These are phyloP conservation scores for Larimichthys polyactis DNA, from an alignment of 2,113 vertebrate species.

Conservation along the genomic window DNA sequence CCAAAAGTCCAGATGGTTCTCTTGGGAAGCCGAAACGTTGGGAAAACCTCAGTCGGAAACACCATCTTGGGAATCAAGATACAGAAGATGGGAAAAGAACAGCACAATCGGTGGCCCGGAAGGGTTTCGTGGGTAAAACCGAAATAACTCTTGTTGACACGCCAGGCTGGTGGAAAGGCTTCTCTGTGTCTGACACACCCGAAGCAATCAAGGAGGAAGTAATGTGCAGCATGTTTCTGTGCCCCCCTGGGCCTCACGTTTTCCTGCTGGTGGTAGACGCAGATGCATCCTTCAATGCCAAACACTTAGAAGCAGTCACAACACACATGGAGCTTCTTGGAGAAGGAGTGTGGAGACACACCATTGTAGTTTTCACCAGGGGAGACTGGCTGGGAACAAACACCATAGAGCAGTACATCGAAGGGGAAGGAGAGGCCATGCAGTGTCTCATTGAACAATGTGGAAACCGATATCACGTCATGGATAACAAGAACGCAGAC, in stretches of 20 bases:
- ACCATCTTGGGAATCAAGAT: slow-evolving; percentile 47
- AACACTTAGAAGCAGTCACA: slow-evolving; percentile 32
- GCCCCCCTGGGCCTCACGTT: slow-evolving; percentile 64
- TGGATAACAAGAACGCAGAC: slow-evolving; percentile 55
- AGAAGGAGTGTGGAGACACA: slow-evolving; percentile 50
- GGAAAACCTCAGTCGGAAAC: slow-evolving; percentile 65
- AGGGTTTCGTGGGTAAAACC: slow-evolving; percentile 28
- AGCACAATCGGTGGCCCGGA: neutral
- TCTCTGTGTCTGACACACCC: slow-evolving; percentile 40
- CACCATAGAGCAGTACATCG: slow-evolving; percentile 60
- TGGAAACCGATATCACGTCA: slow-evolving; percentile 69
- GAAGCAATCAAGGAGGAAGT: slow-evolving; percentile 60
- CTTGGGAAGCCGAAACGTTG: slow-evolving; percentile 49
- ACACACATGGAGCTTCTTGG: slow-evolving; percentile 64
- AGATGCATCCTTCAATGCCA: slow-evolving; percentile 53
- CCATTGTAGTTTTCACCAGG: slow-evolving; percentile 61
- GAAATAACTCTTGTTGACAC: slow-evolving; percentile 65
- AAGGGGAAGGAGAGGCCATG: slow-evolving; percentile 59
- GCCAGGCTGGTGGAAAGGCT: slow-evolving; percentile 70
- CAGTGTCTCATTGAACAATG: slow-evolving; percentile 49
- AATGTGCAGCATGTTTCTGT: slow-evolving; percentile 48
- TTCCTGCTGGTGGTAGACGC: slow-evolving; percentile 68
- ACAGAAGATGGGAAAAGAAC: slow-evolving; percentile 40
- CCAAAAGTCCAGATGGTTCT: slow-evolving; percentile 60
- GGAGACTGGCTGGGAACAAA: slow-evolving; percentile 63